A percentile compares a stretch with the other conserved stretches of the same genome.
These are phyloP conservation scores for Sminthurinus aureus DNA, from an alignment of 2,888 invertebrate species.

Conservation along the genomic window DNA sequence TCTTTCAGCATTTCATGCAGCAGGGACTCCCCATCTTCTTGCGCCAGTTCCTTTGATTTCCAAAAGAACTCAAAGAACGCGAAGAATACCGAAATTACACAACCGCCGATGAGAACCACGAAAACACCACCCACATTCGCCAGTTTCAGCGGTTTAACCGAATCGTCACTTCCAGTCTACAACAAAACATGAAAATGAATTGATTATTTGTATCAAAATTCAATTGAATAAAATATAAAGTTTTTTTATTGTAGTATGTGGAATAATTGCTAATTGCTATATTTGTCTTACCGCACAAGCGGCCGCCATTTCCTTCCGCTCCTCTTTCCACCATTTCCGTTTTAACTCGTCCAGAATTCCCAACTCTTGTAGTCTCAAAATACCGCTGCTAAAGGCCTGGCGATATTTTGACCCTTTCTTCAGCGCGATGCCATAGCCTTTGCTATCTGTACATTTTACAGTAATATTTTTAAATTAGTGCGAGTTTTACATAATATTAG, in stretches of 20 bases:
- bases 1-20: no score
- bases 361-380: constrained; percentile 94
- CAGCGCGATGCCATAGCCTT: constrained; percentile 95
- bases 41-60: no score
- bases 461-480: no score
- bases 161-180: constrained; percentile 24
- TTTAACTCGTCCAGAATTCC: constrained; percentile 91
- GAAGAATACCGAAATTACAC: constrained; percentile 89
- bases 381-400: constrained; percentile 91
- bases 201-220: no score
- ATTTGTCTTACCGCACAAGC: constrained; percentile 45
- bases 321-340: constrained; percentile 98
- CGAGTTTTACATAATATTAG: no score
- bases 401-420: constrained; percentile 95
- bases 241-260: no score
- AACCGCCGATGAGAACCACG: constrained; percentile 91
- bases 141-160: constrained; percentile 71
- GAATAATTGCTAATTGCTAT: neutral
- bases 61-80: constrained; percentile 96
- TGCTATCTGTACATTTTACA: no score
- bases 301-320: constrained; percentile 87
- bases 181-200: neutral
- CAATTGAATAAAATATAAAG: neutral
- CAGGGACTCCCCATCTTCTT: no score
- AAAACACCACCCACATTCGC: constrained; percentile 93